phyloP scores from a whole-genome alignment of 2,797 vertebrate species.

The Pseudotriccus pelzelni region DNA sequence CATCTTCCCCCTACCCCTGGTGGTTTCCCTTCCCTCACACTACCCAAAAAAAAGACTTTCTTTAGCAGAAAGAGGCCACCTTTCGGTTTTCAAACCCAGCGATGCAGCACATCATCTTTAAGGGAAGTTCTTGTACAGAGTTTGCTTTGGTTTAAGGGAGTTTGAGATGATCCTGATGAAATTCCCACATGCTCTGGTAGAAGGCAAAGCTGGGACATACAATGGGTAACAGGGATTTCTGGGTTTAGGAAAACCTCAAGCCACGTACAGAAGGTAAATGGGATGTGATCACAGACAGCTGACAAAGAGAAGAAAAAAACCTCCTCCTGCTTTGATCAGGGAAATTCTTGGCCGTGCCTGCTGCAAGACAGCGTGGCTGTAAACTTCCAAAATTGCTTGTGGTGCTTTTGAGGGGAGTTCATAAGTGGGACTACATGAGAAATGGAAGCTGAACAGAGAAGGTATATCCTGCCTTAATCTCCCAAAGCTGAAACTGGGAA shows the following conservation, averaged over 20 bases:
- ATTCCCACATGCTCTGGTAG: background rate
- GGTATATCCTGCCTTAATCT: background rate
- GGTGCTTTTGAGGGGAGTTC: background rate
- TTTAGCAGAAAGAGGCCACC: background rate
- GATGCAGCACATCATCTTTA: background rate
- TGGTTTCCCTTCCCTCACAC: background rate
- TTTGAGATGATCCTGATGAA: background rate
- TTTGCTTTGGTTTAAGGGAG: background rate
- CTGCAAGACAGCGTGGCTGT: background rate
- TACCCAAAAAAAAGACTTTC: background rate
- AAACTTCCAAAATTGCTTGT: background rate
- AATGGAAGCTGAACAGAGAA: background rate
- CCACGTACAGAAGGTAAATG: background rate
- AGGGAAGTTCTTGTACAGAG: background rate
- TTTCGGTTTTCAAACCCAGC: background rate
- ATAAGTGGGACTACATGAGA: background rate
- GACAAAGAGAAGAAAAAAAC: background rate
- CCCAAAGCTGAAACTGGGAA: background rate
- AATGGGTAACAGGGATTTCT: background rate
- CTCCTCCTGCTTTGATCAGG: background rate
- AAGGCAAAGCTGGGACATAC: background rate
- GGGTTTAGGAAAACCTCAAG: background rate
- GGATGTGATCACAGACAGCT: background rate
- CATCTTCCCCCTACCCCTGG: background rate
- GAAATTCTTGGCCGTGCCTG: background rate